Base-by-base conservation (phyloP, 1,140 invertebrate genomes). In the Octopus sinensis region DNA sequence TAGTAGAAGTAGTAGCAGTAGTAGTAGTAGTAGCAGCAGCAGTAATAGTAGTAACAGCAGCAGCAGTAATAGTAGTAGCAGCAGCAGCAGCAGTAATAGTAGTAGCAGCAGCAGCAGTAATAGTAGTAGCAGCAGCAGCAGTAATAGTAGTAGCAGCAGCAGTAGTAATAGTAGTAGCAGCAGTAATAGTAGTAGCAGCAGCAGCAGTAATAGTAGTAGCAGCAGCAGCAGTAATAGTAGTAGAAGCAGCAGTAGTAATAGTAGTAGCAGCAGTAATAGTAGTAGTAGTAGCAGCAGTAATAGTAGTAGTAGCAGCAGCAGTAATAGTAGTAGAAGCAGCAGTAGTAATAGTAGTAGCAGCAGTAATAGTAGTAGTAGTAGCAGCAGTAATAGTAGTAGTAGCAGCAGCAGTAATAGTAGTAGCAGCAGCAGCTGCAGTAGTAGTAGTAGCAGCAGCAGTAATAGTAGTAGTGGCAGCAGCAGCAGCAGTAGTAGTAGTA, bases 281-380 rank as follows among this genome's bases (percentile, higher is more conserved):
- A 81, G 80, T 80, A 81, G 78, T 81, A 80, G 80, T 80, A 81
- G 79, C 80, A 80, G 80, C 80, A 80, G 52, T 81, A 81, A 52
- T 81, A 81, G 80, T 43, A 81, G 80, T 80, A 80, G 80, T 80
- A 81, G 80, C 80, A 80, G 80, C n/a, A n/a, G n/a, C n/a, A n/a
- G n/a, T n/a, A n/a, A n/a, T n/a, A n/a, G n/a, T n/a, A n/a, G n/a
- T n/a, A n/a, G n/a, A n/a, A n/a, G n/a, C n/a, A n/a, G n/a, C n/a
- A n/a, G n/a, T n/a, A n/a, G n/a, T n/a, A n/a, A n/a, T n/a, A n/a
- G n/a, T n/a, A n/a, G n/a, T n/a, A n/a, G n/a, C n/a, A n/a, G n/a
- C n/a, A n/a, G n/a, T n/a, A n/a, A n/a, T 78, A 78, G 76, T 10
- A 78, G 76, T 30, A 78, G 76, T 30, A 62, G 76, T 78, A 78